phyloP scores from a whole-genome alignment of 2,797 vertebrate species.

The Phrynocephalus forsythii region DNA sequence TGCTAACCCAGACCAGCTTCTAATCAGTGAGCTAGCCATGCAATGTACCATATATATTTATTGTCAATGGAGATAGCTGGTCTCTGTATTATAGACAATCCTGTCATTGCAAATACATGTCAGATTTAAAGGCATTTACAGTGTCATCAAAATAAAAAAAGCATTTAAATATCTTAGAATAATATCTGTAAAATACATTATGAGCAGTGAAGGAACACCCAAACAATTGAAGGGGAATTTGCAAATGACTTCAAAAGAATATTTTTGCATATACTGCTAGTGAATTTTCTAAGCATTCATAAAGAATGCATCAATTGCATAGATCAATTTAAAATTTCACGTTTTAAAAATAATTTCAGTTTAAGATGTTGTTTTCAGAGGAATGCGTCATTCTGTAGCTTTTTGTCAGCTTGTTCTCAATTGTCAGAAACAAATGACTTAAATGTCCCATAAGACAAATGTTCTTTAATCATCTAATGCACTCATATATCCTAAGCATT shows the following conservation, averaged over 20 bases:
- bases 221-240: neutral
- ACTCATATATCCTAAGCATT: conserved; percentile 87
- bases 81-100: conserved; percentile 61
- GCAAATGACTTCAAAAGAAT: conserved; percentile 6
- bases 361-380: conserved; percentile 62
- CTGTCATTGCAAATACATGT: conserved; percentile 53
- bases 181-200: conserved; percentile 5
- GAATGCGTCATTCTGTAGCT: conserved; percentile 66
- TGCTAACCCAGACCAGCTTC: conserved; percentile 70
- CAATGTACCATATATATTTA: conserved; percentile 67
- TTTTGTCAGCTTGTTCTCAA: conserved; percentile 75
- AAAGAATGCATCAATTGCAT: conserved; percentile 52
- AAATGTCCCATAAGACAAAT: conserved; percentile 86
- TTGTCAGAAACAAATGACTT: conserved; percentile 85
- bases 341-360: conserved; percentile 65
- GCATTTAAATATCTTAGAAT: conserved; percentile 13
- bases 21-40: conserved; percentile 62
- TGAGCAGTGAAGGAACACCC: conserved; percentile 26
- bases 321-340: conserved; percentile 53
- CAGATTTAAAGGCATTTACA: conserved; percentile 43
- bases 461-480: conserved; percentile 91
- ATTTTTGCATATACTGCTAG: neutral
- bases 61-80: conserved; percentile 62
- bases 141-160: conserved; percentile 27
- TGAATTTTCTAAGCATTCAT: conserved; percentile 50